phyloP scores from a whole-genome alignment of 2,888 invertebrate species.

The Cosmia pyralina region DNA sequence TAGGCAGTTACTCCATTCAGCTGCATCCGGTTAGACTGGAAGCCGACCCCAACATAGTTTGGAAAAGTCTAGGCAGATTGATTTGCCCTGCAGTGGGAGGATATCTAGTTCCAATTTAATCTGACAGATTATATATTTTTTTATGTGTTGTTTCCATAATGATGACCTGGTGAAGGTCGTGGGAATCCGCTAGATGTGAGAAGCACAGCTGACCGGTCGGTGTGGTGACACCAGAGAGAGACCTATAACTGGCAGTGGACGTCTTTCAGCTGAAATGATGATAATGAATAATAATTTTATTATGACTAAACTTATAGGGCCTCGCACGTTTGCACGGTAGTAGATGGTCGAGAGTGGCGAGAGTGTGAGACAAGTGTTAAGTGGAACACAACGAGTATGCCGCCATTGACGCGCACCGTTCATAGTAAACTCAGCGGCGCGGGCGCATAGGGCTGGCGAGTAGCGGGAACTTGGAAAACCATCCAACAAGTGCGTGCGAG shows the following conservation, averaged over 20 bases:
- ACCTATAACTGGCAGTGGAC: too few relatives aligned
- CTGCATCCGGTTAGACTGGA: too few relatives aligned
- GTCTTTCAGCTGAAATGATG: neutral
- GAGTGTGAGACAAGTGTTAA: constrained; percentile 51
- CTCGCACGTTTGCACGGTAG: constrained; percentile 1
- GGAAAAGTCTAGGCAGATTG: too few relatives aligned
- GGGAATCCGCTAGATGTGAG: neutral
- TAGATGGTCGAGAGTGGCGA: constrained; percentile 26
- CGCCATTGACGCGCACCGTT: constrained; percentile 55
- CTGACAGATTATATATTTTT: neutral
- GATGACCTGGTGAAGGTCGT: too few relatives aligned
- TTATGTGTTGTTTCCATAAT: neutral
- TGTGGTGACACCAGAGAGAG: neutral
- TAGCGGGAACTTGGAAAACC: neutral
- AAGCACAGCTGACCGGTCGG: neutral
- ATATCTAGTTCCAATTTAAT: neutral
- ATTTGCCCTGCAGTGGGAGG: neutral
- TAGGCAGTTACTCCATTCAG: too few relatives aligned
- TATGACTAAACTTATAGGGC: neutral
- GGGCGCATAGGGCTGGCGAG: constrained; percentile 50
- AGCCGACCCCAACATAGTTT: too few relatives aligned
- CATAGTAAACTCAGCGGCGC: constrained; percentile 54
- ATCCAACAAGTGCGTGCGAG: neutral
- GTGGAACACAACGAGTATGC: constrained; percentile 46
- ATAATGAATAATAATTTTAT: neutral